phyloP scores from a whole-genome alignment of 2,888 invertebrate genomes.

The Autographa pulchrina region DNA sequence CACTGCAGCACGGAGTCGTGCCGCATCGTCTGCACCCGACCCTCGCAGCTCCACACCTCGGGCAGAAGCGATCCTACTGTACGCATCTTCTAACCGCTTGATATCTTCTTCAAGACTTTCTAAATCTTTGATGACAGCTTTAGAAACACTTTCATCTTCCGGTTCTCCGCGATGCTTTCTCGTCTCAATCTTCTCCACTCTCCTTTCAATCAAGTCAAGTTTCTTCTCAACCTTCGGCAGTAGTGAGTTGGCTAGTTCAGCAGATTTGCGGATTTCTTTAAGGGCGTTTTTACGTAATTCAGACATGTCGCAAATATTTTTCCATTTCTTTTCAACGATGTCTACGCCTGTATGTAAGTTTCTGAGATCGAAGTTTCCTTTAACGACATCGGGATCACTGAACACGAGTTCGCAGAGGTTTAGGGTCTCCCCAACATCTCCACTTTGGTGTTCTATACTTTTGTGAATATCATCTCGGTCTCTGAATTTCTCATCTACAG shows the following conservation, averaged over 20 bases:
- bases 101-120: constrained; percentile 91
- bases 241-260: constrained; percentile 91
- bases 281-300: constrained; percentile 89
- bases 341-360: constrained; percentile 91
- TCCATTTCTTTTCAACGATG: constrained; percentile 94
- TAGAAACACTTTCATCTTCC: constrained; percentile 89
- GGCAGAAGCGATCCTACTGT: constrained; percentile 91
- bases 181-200: constrained; percentile 87
- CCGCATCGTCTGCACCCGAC: constrained; percentile 91
- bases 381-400: constrained; percentile 93
- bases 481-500: constrained; percentile 91
- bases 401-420: constrained; percentile 94
- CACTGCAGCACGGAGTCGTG: constrained; percentile 90
- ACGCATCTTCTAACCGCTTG: constrained; percentile 91
- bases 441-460: constrained; percentile 93
- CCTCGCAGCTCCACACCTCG: constrained; percentile 91
- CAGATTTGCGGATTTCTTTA: constrained; percentile 89
- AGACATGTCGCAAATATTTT: constrained; percentile 92
- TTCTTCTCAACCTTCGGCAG: constrained; percentile 90
- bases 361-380: constrained; percentile 92
- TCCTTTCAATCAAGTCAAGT: constrained; percentile 89
- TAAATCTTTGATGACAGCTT: constrained; percentile 88
- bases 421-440: constrained; percentile 93
- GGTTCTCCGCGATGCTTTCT: constrained; percentile 82
- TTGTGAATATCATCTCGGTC: constrained; percentile 93